Evolutionary conservation across 2,113 vertebrate species (phyloP).

Genomic region (Crotalus horridus): DNA sequence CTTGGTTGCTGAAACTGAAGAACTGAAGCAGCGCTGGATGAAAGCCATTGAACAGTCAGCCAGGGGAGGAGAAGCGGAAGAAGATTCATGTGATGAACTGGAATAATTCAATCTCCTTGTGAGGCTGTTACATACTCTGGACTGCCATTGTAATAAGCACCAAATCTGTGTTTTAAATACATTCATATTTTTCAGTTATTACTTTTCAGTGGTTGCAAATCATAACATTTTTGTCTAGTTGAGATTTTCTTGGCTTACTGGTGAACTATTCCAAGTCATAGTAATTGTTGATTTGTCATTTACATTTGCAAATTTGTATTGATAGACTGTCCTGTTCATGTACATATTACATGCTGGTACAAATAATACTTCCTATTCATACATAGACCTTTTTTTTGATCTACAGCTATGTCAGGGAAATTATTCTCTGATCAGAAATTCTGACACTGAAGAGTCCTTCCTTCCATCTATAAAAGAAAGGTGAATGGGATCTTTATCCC

Average conservation of each 20-base stretch:
- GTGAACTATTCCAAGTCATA: not conserved
- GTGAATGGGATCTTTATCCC: not conserved
- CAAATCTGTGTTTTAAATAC: not conserved
- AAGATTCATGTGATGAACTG: conserved; percentile 5
- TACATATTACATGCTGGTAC: not conserved
- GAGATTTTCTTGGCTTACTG: not conserved
- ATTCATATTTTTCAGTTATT: not conserved
- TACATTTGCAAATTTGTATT: not conserved
- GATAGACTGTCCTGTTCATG: not conserved
- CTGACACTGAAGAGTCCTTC: not conserved
- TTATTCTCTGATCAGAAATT: not conserved
- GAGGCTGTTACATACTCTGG: not conserved
- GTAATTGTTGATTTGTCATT: not conserved
- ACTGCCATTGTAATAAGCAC: not conserved
- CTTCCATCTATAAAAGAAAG: not conserved
- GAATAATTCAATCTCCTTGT: conserved; percentile 37
- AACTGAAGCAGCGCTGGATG: conserved; percentile 69
- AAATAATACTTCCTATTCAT: not conserved
- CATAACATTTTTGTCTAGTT: not conserved
- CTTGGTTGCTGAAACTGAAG: conserved; percentile 64
- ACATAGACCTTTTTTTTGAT: not conserved
- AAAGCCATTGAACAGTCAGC: conserved; percentile 51
- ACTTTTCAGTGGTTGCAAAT: not conserved
- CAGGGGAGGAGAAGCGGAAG: conserved; percentile 37
- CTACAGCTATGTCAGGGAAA: not conserved